Evolutionary conservation across 1,140 invertebrate genomes (phyloP).

Genomic region (Homarus americanus): DNA sequence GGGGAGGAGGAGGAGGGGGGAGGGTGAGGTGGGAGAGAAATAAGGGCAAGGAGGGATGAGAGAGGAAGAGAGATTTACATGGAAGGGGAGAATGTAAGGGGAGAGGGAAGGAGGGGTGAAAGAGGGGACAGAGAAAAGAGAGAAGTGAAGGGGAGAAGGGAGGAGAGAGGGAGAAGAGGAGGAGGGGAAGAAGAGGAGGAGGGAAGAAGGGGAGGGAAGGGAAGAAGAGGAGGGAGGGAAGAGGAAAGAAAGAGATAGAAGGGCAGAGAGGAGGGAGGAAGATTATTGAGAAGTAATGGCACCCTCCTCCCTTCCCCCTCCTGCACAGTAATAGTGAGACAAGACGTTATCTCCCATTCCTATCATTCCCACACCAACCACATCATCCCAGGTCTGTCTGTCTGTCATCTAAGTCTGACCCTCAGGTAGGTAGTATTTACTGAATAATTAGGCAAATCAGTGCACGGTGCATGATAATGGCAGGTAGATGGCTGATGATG

Average conservation of each 20-base stretch:
- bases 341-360: not conserved
- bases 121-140: too few species aligned
- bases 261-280: not conserved
- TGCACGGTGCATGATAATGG: not conserved
- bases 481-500: not conserved
- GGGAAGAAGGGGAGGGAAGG: constrained; percentile 9
- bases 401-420: not conserved
- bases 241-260: too few species aligned
- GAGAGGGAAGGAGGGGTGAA: too few species aligned
- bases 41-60: too few species aligned
- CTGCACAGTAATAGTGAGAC: not conserved
- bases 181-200: constrained; percentile 9
- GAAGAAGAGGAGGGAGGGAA: too few species aligned
- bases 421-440: not conserved
- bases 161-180: too few species aligned
- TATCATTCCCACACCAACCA: not conserved
- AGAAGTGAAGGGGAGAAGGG: too few species aligned
- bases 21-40: too few species aligned
- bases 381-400: not conserved
- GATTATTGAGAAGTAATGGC: not conserved
- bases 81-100: too few species aligned
- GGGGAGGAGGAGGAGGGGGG: too few species aligned
- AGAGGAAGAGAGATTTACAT: too few species aligned
- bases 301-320: constrained; percentile 2
- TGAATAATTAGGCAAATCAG: not conserved